Conservation (phyloP, 2,888 invertebrate species). For the Stegana nigrithorax region DNA sequence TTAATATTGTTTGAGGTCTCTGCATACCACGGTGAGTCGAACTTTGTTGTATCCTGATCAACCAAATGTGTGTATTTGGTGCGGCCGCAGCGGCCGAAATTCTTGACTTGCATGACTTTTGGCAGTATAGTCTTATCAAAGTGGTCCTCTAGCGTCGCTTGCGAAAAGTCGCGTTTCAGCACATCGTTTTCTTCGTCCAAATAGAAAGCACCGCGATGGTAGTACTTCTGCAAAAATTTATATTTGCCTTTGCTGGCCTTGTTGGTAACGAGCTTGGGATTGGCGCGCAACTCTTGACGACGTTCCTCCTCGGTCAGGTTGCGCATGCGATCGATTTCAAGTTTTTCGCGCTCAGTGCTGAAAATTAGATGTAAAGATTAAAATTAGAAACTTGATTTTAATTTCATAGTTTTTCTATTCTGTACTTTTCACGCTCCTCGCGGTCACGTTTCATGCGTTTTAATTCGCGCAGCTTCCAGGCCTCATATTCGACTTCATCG, state of each 20-base stretch:
- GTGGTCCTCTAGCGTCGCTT: conserved; percentile 97
- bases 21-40: conserved; percentile 96
- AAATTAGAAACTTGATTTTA: not conserved
- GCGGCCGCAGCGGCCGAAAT: conserved; percentile 97
- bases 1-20: conserved; percentile 90
- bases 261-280: conserved; percentile 94
- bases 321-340: conserved; percentile 90
- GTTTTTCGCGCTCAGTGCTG: conserved; percentile 86
- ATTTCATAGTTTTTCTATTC: not conserved
- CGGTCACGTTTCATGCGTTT: conserved; percentile 96
- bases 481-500: conserved; percentile 95
- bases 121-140: conserved; percentile 99
- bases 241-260: conserved; percentile 97
- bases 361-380: not conserved
- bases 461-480: conserved; percentile 97
- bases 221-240: conserved; percentile 99
- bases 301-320: conserved; percentile 98
- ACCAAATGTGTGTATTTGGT: conserved; percentile 99
- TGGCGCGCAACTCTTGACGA: conserved; percentile 85
- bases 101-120: conserved; percentile 99
- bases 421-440: conserved; percentile 90
- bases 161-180: conserved; percentile 92
- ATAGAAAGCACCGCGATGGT: conserved; percentile 99
- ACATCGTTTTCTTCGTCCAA: conserved; percentile 93
- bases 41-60: conserved; percentile 98